Evolutionary conservation across 2,888 invertebrate genomes (phyloP).

Genomic region (Crematogaster levior): DNA sequence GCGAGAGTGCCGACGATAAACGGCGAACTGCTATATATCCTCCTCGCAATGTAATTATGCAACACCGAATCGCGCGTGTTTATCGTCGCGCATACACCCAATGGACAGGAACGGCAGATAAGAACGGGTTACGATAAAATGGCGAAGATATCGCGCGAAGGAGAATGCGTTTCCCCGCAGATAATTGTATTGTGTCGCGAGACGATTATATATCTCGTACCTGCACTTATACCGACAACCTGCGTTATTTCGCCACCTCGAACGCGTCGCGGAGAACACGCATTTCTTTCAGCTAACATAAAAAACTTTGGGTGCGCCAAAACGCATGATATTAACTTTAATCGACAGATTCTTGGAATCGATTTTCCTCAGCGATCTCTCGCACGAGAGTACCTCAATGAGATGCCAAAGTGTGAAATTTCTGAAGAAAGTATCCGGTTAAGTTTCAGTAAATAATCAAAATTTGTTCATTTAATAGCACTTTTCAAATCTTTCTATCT

Average conservation of each 20-base stretch:
- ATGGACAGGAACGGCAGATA: conserved; percentile 32
- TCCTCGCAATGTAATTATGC: conserved; percentile 31
- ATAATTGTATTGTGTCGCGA: conserved; percentile 34
- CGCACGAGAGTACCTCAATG: not conserved
- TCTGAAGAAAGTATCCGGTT: not conserved
- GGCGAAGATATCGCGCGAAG: conserved; percentile 19
- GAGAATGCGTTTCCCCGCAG: conserved; percentile 19
- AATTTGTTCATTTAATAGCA: no score
- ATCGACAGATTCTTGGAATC: not conserved
- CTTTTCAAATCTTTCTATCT: no score
- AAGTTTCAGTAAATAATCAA: not conserved
- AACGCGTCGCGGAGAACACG: not conserved
- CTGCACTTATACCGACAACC: conserved; percentile 2
- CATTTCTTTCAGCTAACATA: not conserved
- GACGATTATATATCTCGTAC: conserved; percentile 4
- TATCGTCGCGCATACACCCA: conserved; percentile 23
- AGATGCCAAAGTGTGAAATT: not conserved
- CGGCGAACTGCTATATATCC: conserved; percentile 1
- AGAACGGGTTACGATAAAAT: conserved; percentile 30
- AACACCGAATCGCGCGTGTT: conserved; percentile 19
- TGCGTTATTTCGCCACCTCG: not conserved
- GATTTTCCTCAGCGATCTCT: not conserved
- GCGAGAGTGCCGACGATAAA: conserved; percentile 10
- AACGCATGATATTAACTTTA: not conserved
- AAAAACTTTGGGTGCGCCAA: not conserved